These are phyloP conservation scores for Falcunculus frontatus DNA, from an alignment of 2,113 vertebrate genomes.

Conservation along the genomic window DNA sequence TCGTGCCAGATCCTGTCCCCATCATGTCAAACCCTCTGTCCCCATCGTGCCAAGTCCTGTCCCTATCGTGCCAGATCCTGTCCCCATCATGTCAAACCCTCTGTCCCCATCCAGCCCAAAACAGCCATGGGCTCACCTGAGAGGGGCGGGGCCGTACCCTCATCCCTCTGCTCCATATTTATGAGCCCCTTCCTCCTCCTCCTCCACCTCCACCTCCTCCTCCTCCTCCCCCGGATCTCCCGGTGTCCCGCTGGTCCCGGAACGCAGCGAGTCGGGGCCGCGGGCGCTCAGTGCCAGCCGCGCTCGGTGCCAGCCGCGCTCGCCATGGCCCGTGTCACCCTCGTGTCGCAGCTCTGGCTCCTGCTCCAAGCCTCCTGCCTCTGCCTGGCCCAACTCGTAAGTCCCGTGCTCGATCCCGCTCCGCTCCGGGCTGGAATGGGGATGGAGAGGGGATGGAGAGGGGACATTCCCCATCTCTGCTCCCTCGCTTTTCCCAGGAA, in stretches of 20 bases:
- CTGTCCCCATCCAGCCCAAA: neutral
- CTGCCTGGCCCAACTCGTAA: constrained; percentile 90
- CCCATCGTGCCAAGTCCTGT: too few species aligned
- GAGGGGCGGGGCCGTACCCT: neutral
- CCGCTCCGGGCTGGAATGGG: neutral
- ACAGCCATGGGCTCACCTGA: neutral
- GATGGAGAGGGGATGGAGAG: neutral
- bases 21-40: too few species aligned
- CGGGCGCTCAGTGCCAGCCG: neutral
- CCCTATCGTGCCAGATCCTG: too few species aligned
- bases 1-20: too few species aligned
- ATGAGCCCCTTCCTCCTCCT: neutral
- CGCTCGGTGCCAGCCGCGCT: neutral
- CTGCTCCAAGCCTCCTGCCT: constrained; percentile 82
- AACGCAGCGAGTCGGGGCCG: constrained; percentile 20
- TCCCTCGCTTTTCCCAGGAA: neutral
- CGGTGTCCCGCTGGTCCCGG: constrained; percentile 29
- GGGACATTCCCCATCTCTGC: neutral
- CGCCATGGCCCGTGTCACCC: constrained; percentile 75
- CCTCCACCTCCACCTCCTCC: neutral
- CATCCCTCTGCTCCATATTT: constrained; percentile 32
- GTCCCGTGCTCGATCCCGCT: constrained; percentile 33
- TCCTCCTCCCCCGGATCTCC: neutral
- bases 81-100: too few species aligned
- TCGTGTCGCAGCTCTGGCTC: constrained; percentile 68